Percentiles rank a stretch among this genome's conserved stretches.
These are phyloP conservation scores for Embidobia sp. DNA, from an alignment of 2,888 invertebrate genomes.

Conservation along the genomic window DNA sequence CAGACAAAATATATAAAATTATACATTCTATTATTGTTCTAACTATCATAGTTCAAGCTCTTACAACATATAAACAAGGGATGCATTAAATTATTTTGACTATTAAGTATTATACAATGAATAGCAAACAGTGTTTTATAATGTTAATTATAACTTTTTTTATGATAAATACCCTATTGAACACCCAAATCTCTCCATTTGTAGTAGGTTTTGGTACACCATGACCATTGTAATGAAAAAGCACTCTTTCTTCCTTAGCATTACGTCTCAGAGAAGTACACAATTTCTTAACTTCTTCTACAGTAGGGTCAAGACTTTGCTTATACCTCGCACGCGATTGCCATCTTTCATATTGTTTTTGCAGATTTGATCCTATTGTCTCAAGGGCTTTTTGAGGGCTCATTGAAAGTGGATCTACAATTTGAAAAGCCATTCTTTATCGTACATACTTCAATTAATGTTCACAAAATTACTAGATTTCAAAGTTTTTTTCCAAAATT, in stretches of 20 bases:
- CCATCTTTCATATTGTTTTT: constrained; percentile 99
- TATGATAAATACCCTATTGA: constrained; percentile 89
- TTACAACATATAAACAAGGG: too few species aligned
- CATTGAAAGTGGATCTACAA: constrained; percentile 90
- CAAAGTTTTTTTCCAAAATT: too few species aligned
- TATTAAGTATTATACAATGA: too few species aligned
- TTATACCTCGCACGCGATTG: constrained; percentile 99
- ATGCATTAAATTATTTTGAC: too few species aligned
- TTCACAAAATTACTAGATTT: too few species aligned
- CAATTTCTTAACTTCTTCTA: constrained; percentile 98
- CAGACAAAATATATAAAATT: too few species aligned
- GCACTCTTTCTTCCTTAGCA: constrained; percentile 98
- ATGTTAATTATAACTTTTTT: too few species aligned
- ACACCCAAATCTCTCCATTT: constrained; percentile 99
- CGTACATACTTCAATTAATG: too few species aligned
- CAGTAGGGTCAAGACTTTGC: constrained; percentile 97
- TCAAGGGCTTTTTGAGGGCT: constrained; percentile 96
- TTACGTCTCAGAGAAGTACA: constrained; percentile 96
- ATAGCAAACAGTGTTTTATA: too few species aligned
- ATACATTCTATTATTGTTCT: too few species aligned
- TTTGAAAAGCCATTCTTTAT: too few species aligned
- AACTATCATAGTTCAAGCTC: too few species aligned
- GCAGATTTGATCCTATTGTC: constrained; percentile 93
- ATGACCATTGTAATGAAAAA: constrained; percentile 99
- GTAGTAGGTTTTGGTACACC: constrained; percentile 98